phyloP scores from a whole-genome alignment of 35 echinoderm and acorn worm genomes.

The Amphiura filiformis region DNA sequence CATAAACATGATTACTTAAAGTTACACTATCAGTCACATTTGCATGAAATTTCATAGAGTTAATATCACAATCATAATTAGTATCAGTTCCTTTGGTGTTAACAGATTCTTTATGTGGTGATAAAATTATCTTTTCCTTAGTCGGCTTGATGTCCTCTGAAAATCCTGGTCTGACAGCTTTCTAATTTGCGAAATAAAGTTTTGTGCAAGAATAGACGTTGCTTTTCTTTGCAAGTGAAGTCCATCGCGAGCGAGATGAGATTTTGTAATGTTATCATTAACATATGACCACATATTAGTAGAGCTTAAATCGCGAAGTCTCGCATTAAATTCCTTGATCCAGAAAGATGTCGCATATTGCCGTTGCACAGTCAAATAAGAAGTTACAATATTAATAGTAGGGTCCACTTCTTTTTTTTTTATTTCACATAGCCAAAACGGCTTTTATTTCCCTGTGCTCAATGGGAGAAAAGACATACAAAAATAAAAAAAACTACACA shows the following conservation, averaged over 20 bases:
- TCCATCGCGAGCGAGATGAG: background rate
- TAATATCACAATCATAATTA: too few species aligned
- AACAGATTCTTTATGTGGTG: too few species aligned
- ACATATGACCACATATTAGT: background rate
- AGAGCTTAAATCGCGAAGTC: background rate
- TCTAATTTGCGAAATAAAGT: background rate
- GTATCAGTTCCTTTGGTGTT: too few species aligned
- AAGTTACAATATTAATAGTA: background rate
- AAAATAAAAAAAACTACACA: too few species aligned
- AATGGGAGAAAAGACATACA: too few species aligned
- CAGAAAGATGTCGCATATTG: background rate
- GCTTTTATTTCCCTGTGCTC: too few species aligned
- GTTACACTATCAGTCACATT: too few species aligned
- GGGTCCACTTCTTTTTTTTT: background rate
- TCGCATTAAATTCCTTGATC: background rate
- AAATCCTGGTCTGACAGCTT: background rate
- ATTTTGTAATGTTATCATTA: background rate
- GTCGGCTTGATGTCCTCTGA: too few species aligned
- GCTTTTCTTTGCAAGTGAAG: background rate
- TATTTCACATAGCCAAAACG: too few species aligned
- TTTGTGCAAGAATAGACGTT: background rate
- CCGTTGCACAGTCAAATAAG: background rate
- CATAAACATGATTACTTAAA: too few species aligned
- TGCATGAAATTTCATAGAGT: too few species aligned
- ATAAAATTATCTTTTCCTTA: too few species aligned